phyloP scores from a whole-genome alignment of 2,888 invertebrate genomes.

The Apamea anceps region DNA sequence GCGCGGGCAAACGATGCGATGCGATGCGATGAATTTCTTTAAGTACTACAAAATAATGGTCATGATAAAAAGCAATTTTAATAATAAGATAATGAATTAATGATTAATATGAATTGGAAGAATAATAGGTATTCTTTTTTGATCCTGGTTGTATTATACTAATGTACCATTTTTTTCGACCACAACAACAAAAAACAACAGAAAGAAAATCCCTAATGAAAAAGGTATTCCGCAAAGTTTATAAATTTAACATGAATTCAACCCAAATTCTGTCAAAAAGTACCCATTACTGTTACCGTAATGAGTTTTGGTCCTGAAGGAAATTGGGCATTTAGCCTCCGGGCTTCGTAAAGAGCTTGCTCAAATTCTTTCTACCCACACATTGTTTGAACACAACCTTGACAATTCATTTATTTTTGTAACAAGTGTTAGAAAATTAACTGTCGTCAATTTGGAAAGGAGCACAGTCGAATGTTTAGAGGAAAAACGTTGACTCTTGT shows the following conservation, averaged over 20 bases:
- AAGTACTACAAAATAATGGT: neutral
- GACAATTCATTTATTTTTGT: conserved; percentile 33
- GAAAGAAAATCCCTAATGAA: conserved; percentile 34
- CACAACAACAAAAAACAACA: conserved; percentile 5
- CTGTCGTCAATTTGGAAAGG: neutral
- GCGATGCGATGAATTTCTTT: neutral
- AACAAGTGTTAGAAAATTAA: neutral
- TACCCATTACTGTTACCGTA: conserved; percentile 27
- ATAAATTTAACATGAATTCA: conserved; percentile 31
- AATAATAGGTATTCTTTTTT: neutral
- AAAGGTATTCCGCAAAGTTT: conserved; percentile 33
- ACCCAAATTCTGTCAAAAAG: conserved; percentile 48
- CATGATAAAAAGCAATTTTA: neutral
- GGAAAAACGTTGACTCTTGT: neutral
- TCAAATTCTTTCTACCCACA: conserved; percentile 31
- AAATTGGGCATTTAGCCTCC: conserved; percentile 53
- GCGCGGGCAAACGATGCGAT: neutral
- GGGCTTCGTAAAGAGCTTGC: conserved; percentile 30
- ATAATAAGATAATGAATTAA: neutral
- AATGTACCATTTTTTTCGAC: neutral
- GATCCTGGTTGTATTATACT: neutral
- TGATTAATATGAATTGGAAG: too few species aligned
- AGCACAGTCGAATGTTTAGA: neutral
- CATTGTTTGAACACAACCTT: conserved; percentile 43
- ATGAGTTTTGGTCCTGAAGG: conserved; percentile 53